Evolutionary conservation across 2,888 invertebrate species (phyloP).

Genomic region (Zhengitettix transpicula): DNA sequence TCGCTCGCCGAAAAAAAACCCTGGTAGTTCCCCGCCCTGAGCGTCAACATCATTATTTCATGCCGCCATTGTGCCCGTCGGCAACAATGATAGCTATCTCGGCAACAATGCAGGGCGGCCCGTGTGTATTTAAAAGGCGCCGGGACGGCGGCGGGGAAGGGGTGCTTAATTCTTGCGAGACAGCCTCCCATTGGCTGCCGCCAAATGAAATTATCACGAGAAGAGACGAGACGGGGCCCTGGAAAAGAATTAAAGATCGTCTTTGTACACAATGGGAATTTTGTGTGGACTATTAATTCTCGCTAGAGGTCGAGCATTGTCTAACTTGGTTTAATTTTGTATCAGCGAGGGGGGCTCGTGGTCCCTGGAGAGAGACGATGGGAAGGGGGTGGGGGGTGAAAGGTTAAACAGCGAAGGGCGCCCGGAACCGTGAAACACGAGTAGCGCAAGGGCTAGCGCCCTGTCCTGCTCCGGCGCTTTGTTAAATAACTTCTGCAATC

Average conservation of each 20-base stretch:
- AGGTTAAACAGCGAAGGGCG: too few species aligned
- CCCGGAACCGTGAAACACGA: too few species aligned
- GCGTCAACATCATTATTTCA: neutral
- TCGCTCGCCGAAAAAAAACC: neutral
- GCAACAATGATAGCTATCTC: neutral
- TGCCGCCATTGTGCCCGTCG: neutral
- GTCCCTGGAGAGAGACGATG: too few species aligned
- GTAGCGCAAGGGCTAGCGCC: too few species aligned
- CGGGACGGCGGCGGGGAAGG: neutral
- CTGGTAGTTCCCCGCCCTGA: neutral
- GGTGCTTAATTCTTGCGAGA: neutral
- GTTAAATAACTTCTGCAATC: too few species aligned
- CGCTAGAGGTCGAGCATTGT: constrained; percentile 10
- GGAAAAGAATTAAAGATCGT: constrained; percentile 9
- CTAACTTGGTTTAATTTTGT: constrained; percentile 13
- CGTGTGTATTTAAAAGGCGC: neutral
- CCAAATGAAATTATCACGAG: constrained; percentile 8
- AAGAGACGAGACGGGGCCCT: neutral
- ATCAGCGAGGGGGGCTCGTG: constrained; percentile 1
- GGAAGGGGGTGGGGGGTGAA: too few species aligned
- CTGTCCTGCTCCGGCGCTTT: too few species aligned
- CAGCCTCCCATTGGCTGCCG: constrained; percentile 2
- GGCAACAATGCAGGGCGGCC: neutral
- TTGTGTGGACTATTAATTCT: constrained; percentile 12
- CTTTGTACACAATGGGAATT: constrained; percentile 8